Evolutionary conservation across 2,888 invertebrate genomes (phyloP).

Genomic region (Amphipoea oculea): DNA sequence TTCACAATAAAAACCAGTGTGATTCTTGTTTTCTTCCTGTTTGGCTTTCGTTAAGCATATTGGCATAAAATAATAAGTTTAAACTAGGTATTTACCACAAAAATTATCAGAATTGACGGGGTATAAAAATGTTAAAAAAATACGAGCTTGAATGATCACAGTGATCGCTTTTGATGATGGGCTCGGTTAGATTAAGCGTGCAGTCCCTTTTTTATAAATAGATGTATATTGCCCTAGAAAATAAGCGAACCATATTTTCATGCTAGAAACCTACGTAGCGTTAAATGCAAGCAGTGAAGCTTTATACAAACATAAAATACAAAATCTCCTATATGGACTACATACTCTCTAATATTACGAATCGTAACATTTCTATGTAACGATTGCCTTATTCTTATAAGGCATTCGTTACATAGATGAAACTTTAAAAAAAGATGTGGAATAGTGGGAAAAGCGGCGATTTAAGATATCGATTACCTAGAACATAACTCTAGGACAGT

Average conservation of each 20-base stretch:
- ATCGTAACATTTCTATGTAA: conserved; percentile 18
- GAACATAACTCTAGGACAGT: conserved; percentile 51
- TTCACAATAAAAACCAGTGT: conserved; percentile 12
- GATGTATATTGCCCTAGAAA: conserved; percentile 86
- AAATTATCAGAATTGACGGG: conserved; percentile 63
- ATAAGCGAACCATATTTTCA: conserved; percentile 85
- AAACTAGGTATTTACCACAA: conserved; percentile 8
- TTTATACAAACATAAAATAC: conserved; percentile 54
- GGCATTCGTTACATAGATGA: background rate
- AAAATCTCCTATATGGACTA: conserved; percentile 20
- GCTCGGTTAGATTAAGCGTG: conserved; percentile 83
- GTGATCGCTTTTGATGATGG: conserved; percentile 77
- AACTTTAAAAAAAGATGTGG: background rate
- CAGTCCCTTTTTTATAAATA: conserved; percentile 86
- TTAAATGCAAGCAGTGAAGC: conserved; percentile 83
- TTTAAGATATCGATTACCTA: conserved; percentile 57
- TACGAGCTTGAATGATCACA: conserved; percentile 80
- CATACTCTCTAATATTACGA: conserved; percentile 10
- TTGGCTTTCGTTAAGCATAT: conserved; percentile 7
- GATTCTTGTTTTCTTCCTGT: conserved; percentile 9
- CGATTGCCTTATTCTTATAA: background rate
- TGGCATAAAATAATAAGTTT: conserved; percentile 11
- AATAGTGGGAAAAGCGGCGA: conserved; percentile 28
- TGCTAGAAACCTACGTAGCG: conserved; percentile 83
- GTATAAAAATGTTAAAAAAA: conserved; percentile 67